Percentiles rank a stretch among this genome's conserved stretches.
Conservation (phyloP, 2,888 invertebrate genomes). For the Iselma pallidipennis region DNA sequence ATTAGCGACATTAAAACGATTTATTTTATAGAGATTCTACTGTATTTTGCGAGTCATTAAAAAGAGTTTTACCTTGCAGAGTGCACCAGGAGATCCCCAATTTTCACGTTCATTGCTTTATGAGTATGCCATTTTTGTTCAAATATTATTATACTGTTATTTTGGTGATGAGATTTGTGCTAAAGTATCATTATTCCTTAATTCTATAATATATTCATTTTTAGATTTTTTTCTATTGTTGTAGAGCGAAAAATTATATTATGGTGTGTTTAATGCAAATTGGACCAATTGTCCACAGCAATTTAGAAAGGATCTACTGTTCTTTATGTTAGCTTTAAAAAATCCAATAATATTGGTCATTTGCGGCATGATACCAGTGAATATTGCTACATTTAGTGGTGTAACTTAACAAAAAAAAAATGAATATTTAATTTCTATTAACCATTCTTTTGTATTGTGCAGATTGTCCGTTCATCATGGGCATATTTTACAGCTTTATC, state of each 20-base stretch:
- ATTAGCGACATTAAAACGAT: too few relatives aligned
- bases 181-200: background rate
- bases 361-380: background rate
- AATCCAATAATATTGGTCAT: background rate
- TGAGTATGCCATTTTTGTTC: background rate
- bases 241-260: slow-evolving; percentile 6
- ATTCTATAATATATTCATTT: background rate
- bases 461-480: background rate
- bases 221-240: too few relatives aligned
- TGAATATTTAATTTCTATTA: background rate
- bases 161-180: slow-evolving; percentile 11
- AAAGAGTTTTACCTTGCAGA: slow-evolving; percentile 4
- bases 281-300: background rate
- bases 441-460: background rate
- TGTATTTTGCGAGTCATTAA: too few relatives aligned
- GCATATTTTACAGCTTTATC: background rate
- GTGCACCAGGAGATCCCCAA: background rate
- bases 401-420: background rate
- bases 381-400: background rate
- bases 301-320: background rate
- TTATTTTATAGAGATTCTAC: too few relatives aligned
- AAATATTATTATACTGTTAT: slow-evolving; percentile 8
- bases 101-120: background rate
- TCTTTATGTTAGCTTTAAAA: background rate
- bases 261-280: background rate